Evolutionary conservation across 2,113 vertebrate species (phyloP).

Genomic region (Dipodomys ordii): DNA sequence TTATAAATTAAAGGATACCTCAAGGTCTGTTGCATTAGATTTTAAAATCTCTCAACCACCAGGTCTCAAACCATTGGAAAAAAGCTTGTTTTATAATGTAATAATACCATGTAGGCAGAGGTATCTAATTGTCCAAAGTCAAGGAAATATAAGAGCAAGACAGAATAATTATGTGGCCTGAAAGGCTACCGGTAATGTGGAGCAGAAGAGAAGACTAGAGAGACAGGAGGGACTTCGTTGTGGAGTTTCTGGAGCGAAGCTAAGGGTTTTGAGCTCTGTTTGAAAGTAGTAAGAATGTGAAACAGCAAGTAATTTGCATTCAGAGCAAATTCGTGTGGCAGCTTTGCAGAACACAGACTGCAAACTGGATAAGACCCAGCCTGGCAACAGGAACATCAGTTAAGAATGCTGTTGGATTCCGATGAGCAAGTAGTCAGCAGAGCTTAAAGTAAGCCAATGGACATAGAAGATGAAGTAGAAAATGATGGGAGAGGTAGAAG

Average conservation of each 20-base stretch:
- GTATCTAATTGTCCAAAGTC: constrained; percentile 13
- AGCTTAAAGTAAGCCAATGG: neutral
- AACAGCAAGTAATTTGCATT: constrained; percentile 20
- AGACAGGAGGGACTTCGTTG: neutral
- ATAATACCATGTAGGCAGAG: neutral
- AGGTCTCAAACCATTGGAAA: constrained; percentile 2
- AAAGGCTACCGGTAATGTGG: neutral
- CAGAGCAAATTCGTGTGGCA: neutral
- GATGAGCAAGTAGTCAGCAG: neutral
- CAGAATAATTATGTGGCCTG: neutral
- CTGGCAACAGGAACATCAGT: neutral
- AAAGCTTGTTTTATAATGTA: neutral
- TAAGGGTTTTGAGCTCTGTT: neutral
- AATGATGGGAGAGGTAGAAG: neutral
- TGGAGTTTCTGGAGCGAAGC: neutral
- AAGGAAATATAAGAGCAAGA: neutral
- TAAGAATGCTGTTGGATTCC: neutral
- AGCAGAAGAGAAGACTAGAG: neutral
- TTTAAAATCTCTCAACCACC: constrained; percentile 7
- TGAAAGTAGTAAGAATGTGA: neutral
- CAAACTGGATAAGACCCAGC: neutral
- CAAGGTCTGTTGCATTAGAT: neutral
- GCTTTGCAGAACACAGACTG: neutral
- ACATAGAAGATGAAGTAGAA: neutral
- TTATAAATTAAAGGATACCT: constrained; percentile 46